Evolutionary conservation across 1,140 invertebrate species (phyloP), one percentile per base, ranked within the genome.

Genomic region (Drosophila rhopaloa): DNA sequence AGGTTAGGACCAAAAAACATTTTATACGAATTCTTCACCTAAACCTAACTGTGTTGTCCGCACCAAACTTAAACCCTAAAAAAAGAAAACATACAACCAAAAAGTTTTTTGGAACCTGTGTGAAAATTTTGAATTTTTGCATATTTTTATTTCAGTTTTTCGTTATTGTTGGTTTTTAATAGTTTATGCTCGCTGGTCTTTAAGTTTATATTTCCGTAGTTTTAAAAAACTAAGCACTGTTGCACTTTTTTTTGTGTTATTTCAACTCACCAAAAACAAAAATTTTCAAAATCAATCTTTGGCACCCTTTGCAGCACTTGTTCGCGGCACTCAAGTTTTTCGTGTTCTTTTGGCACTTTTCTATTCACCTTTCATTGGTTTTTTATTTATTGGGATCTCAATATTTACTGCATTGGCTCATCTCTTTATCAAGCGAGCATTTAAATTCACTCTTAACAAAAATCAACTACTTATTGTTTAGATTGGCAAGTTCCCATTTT

Each of bases 1-100:
- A 93, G 94, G 93, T 93, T 92, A 92, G 91, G 91, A 89, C 68
- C 35, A 78, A 60, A 60, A 75, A 76, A 62, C 51, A 75, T 86
- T 85, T 86, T 62, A 74, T 81, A 81, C 72, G 46, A 89, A 79
- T 82, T 86, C 84, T 83, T 79, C 75, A 79, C 80, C 80, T 76
- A 68, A 89, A 84, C 65, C 65, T 77, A 76, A 81, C 56, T 88
- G 75, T 88, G 85, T 85, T 86, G 72, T 78, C 75, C 74, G 75
- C 75, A 78, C 75, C 56, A 70, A 67, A 71, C 50, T 48, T 72
- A 29, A 79, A 71, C n/a, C 46, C 46, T 58, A 59, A 66, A 70
- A 70, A 44, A 62, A 65, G 43, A 57, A 54, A 77, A 63, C 14
- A 57, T 13, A 56, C 73, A 46, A 40, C 54, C 55, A 57, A 55